phyloP scores from a whole-genome alignment of 2,888 invertebrate genomes.

The Nycteola revayana region DNA sequence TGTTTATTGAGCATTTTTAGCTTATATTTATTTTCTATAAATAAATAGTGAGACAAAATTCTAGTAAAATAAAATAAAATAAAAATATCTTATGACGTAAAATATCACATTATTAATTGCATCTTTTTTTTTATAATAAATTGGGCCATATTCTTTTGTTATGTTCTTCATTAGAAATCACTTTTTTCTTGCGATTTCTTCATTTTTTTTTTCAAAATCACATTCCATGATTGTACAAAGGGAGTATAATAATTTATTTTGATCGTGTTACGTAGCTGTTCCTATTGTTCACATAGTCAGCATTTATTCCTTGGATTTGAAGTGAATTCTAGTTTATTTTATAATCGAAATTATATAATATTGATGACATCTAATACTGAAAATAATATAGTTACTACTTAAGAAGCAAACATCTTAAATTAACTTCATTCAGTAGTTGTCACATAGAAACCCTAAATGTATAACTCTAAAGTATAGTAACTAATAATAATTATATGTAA shows the following conservation, averaged over 20 bases:
- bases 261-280: slow-evolving; percentile 2
- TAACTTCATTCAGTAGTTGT: slow-evolving; percentile 18
- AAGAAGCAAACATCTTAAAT: not conserved
- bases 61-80: not conserved
- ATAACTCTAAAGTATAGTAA: slow-evolving; percentile 19
- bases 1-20: not conserved
- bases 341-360: slow-evolving; percentile 9
- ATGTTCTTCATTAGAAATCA: slow-evolving; percentile 10
- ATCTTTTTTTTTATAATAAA: not conserved
- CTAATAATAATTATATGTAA: slow-evolving; percentile 33
- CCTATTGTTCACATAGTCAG: slow-evolving; percentile 41
- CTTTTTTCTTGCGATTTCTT: slow-evolving; percentile 43
- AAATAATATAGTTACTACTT: slow-evolving; percentile 3
- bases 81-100: slow-evolving; percentile 1
- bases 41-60: not conserved
- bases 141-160: too few species aligned
- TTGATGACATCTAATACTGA: slow-evolving; percentile 11
- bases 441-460: slow-evolving; percentile 24
- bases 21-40: not conserved
- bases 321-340: slow-evolving; percentile 32
- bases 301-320: slow-evolving; percentile 45
- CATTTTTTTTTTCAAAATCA: slow-evolving; percentile 57
- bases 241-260: slow-evolving; percentile 35
- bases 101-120: not conserved
- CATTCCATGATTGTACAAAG: slow-evolving; percentile 76